Evolutionary conservation across 2,888 invertebrate genomes (phyloP), one percentile per base, ranked within the genome.

Genomic region (Dryobota labecula): DNA sequence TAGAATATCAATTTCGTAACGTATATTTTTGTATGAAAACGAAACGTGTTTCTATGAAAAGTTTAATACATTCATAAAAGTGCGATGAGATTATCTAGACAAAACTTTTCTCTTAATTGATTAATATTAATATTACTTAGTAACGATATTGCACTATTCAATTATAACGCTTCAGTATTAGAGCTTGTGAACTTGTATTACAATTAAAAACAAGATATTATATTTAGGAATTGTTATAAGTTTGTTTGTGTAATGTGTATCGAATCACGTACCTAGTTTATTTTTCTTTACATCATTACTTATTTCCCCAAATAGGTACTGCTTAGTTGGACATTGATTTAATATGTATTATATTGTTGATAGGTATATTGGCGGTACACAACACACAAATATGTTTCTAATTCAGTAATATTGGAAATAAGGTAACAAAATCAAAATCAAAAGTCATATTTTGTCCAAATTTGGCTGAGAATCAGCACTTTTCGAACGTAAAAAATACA

Each of bases 81-180:
- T 27, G 27, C 1, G 7, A 51, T 45, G 15, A 45, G 36, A 53
- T 53, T n/a, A 0, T 20, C 11, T 2, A 41, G 62, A 70, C n/a
- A 49, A 61, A 49, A 54, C 20, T 24, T 43, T 30, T 27, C 0
- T n/a, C n/a, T 11, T 41, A 56, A 62, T 54, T 57, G 30, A 61
- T 56, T 45, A 43, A 58, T 15, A 18, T 47, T 64, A 43, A 58
- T n/a, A n/a, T 43, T 54, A 65, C 11, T 57, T 33, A 49, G 7
- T 33, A 33, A 56, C 30, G 15, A 49, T 36, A 64, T 65, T 68
- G 67, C 62, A 51, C 30, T 24, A 36, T 36, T 49, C 13, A 60
- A 53, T 67, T 68, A 38, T 43, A 27, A 41, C 43, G 64, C 70
- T 80, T 73, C 47, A 62, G 56, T 61, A 64, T 64, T 61, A 58